Percentiles rank a stretch among this genome's conserved stretches.
Conservation (phyloP, 2,113 vertebrate genomes). For the human (Homo sapiens) region DNA sequence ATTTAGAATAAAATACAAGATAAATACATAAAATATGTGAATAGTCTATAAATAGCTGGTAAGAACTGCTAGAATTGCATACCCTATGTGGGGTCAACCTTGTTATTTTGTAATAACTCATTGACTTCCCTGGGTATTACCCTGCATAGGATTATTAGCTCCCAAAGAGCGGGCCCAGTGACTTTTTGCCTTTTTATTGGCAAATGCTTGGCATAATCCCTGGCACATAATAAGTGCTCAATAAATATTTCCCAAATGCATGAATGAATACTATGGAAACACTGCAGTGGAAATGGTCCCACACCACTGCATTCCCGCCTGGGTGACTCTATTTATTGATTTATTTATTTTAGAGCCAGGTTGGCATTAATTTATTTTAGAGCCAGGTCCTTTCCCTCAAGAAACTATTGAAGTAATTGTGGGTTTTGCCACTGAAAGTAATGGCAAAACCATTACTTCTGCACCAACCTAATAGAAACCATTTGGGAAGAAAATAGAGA, state of each 20-base stretch:
- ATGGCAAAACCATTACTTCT: no score
- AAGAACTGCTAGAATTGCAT: not conserved
- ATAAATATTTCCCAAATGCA: not conserved
- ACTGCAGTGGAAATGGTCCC: not conserved
- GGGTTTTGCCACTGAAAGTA: no score
- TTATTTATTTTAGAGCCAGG: no score
- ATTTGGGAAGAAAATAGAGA: constrained; percentile 30
- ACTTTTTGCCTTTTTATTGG: not conserved
- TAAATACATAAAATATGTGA: not conserved
- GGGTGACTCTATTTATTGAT: no score
- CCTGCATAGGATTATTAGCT: not conserved
- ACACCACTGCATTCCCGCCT: no score
- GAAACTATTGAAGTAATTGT: not conserved
- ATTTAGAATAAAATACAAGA: constrained; percentile 20
- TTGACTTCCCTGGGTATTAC: not conserved
- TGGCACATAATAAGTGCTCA: not conserved
- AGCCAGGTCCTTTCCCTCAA: not conserved
- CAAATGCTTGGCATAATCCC: not conserved
- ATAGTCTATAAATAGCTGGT: not conserved
- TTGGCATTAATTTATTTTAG: no score
- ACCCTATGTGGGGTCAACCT: not conserved
- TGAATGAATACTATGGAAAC: not conserved
- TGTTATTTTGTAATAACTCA: not conserved
- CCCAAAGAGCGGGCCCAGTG: not conserved
- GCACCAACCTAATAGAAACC: not conserved